Percentiles rank a stretch among this genome's conserved stretches.
Evolutionary conservation across 53 echinoderm and acorn worm genomes (phyloP).

Genomic region (Temnopleurus reevesii): DNA sequence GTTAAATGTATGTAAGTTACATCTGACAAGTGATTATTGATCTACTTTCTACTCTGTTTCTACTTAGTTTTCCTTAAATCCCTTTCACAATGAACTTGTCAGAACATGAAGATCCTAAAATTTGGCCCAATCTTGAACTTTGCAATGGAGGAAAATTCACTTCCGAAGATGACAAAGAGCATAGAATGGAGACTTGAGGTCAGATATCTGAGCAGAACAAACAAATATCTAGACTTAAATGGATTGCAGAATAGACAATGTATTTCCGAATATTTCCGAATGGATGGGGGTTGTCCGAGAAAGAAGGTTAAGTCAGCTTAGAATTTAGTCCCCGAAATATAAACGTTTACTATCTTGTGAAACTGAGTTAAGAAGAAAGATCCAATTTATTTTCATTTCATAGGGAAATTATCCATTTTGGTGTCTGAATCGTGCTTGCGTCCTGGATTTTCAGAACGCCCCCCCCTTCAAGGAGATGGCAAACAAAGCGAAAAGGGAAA

Average conservation of each 20-base stretch:
- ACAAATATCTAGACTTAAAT: conserved; percentile 25
- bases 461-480: too few relatives aligned
- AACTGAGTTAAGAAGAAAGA: too few relatives aligned
- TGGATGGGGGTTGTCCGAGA: neutral
- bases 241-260: conserved; percentile 12
- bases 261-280: neutral
- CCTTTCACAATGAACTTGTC: conserved; percentile 7
- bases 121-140: conserved; percentile 32
- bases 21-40: too few relatives aligned
- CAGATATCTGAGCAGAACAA: conserved; percentile 39
- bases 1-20: too few relatives aligned
- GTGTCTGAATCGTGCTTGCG: too few relatives aligned
- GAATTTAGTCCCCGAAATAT: conserved; percentile 3
- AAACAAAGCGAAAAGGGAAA: too few relatives aligned
- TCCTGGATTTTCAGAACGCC: too few relatives aligned
- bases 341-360: conserved; percentile 25
- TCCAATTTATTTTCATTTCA: too few relatives aligned
- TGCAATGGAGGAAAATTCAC: neutral
- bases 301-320: conserved; percentile 20
- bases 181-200: conserved; percentile 28
- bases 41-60: too few relatives aligned
- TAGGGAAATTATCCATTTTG: too few relatives aligned
- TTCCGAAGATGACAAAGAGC: neutral
- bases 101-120: neutral
- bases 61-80: too few relatives aligned